Evolutionary conservation across 2,888 invertebrate species (phyloP).

Genomic region (Dasypolia templi): DNA sequence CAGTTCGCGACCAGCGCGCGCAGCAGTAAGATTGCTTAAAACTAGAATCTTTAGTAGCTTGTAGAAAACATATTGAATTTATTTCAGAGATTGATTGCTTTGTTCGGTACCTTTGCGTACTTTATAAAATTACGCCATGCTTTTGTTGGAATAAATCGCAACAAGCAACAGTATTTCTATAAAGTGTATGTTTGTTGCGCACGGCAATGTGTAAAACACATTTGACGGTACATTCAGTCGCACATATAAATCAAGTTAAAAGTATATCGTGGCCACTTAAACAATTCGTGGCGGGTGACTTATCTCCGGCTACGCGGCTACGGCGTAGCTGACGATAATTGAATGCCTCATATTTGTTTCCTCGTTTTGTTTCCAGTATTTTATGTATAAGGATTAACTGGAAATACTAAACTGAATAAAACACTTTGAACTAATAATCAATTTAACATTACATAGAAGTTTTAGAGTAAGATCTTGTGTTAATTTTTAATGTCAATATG

Average conservation of each 20-base stretch:
- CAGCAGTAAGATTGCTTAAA: not conserved
- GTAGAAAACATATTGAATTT: conserved; percentile 1
- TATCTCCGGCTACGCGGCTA: conserved; percentile 54
- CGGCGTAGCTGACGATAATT: conserved; percentile 49
- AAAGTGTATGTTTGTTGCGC: not conserved
- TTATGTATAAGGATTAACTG: conserved; percentile 7
- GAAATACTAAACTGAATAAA: not conserved
- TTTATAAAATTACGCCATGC: conserved; percentile 7
- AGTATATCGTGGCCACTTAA: conserved; percentile 30
- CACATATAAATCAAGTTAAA: conserved; percentile 36
- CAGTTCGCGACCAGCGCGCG: not conserved
- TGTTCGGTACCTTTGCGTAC: not conserved
- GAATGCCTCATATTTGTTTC: conserved; percentile 21
- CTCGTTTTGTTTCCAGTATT: conserved; percentile 17
- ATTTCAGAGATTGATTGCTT: conserved; percentile 20
- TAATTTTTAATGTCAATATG: not conserved
- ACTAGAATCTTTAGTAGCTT: not conserved
- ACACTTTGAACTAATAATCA: not conserved
- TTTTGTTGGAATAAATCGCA: conserved; percentile 5
- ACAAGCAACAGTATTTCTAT: not conserved
- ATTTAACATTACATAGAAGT: not conserved
- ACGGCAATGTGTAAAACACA: not conserved
- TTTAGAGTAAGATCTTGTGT: not conserved
- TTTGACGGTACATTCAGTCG: conserved; percentile 10
- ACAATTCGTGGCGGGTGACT: conserved; percentile 43